Base-by-base conservation (phyloP, 1,140 invertebrate species). In the Caenorhabditis brenneri region DNA sequence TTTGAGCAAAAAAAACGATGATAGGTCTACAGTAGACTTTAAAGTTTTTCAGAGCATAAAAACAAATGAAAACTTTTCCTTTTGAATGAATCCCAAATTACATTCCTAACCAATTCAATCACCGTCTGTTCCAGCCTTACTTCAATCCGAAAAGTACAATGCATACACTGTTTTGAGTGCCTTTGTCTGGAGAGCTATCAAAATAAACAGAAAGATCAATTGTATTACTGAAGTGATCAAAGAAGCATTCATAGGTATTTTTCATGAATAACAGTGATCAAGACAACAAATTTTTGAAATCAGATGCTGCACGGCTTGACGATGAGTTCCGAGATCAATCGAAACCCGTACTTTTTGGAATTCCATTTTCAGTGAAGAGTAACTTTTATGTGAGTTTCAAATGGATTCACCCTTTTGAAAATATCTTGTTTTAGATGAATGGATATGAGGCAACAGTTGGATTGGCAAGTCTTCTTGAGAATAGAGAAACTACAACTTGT, bases 361-460 rank as follows among this genome's bases (percentile, higher is more conserved):
- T 90, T 51, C 89, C 89, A 3, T 91, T 90, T 80, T 88, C 87
- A 65, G 90, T 90, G 9, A 90, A 90, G 65, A 85, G 79, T 19
- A 90, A 90, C 53, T 91, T 90, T 49, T 84, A 69, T 86, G 89
- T 90, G 53, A 84, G 87, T 74, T 42, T 29, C 31, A 36, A 15
- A 27, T 29, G 24, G 3, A 27, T 22, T 27, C 22, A 55, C 6
- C 24, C 10, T 27, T 4, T 55, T 42, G 24, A 29, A 22, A 81
- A 22, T 81, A 27, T n/a, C n/a, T n/a, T n/a, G n/a, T 24, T 84
- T 49, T 46, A 88, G 88, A 80, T 92, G 5, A 83, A 91, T 86
- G 92, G 91, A n/a, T 91, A 91, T 86, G 92, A 92, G 78, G 88
- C 88, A 27, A 92, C 91, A n/a, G 78, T 90, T 19, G 92, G 92